phyloP scores from a whole-genome alignment of 2,888 invertebrate genomes.

The Copidosoma aretas region DNA sequence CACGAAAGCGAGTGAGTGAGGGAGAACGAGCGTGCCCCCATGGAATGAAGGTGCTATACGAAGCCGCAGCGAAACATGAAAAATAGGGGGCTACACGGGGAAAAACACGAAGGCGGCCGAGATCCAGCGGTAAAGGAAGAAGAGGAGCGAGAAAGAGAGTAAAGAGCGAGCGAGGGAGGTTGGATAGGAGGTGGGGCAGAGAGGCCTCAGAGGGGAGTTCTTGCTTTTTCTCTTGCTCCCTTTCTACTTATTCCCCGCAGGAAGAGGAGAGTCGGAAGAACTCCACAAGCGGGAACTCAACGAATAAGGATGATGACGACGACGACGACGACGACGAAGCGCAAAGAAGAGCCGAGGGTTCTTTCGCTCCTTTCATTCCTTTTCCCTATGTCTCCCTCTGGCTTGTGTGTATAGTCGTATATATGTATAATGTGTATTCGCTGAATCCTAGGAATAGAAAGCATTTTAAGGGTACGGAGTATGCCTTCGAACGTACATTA shows the following conservation, averaged over 20 bases:
- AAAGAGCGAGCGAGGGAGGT: conserved; percentile 28
- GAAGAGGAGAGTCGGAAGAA: conserved; percentile 42
- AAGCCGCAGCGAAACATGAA: conserved; percentile 64
- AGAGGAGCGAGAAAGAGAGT: conserved; percentile 34
- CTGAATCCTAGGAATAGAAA: conserved; percentile 32
- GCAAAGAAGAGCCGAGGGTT: conserved; percentile 33
- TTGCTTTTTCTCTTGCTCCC: neutral
- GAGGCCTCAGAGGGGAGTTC: conserved; percentile 4
- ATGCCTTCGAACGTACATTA: conserved; percentile 29
- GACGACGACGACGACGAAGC: conserved; percentile 38
- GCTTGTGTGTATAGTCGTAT: conserved; percentile 1
- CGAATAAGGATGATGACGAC: conserved; percentile 27
- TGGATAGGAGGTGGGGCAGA: conserved; percentile 43
- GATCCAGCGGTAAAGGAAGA: conserved; percentile 39
- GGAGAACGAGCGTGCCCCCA: conserved; percentile 26
- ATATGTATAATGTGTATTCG: conserved; percentile 20
- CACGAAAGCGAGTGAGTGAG: conserved; percentile 19
- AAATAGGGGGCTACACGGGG: conserved; percentile 62
- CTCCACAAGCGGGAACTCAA: conserved; percentile 39
- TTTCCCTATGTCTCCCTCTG: conserved; percentile 7
- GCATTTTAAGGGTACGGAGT: conserved; percentile 22
- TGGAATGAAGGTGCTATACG: conserved; percentile 61
- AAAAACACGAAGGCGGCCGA: conserved; percentile 56
- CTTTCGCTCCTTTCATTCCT: neutral
- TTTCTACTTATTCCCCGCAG: conserved; percentile 16